Conservation (phyloP, 1,140 invertebrate species). For the Papilio glaucus region DNA sequence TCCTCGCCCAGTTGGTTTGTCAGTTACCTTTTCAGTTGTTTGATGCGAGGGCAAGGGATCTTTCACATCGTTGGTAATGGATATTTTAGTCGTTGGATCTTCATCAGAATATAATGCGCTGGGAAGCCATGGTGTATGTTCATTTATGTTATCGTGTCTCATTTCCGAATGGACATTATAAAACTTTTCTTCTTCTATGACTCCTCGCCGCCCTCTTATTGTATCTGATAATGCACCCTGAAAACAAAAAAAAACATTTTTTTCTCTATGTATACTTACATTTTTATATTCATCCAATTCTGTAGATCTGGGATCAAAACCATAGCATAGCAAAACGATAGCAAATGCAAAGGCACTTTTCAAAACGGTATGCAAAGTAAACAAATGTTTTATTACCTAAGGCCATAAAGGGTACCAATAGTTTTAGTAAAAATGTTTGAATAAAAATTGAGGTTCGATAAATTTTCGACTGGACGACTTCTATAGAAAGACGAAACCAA, state of each 20-base stretch:
- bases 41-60: conserved; percentile 60
- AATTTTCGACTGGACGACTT: too few species aligned
- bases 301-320: not conserved
- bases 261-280: not conserved
- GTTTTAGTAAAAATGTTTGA: too few species aligned
- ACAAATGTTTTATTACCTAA: too few species aligned
- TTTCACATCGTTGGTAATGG: conserved; percentile 64
- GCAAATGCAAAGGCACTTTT: too few species aligned
- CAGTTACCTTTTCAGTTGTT: conserved; percentile 75
- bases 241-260: conserved; percentile 39
- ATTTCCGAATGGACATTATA: conserved; percentile 66
- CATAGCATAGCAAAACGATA: too few species aligned
- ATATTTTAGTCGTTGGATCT: conserved; percentile 70
- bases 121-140: conserved; percentile 74
- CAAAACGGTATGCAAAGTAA: too few species aligned
- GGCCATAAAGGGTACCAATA: too few species aligned
- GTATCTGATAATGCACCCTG: conserved; percentile 53
- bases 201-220: conserved; percentile 65
- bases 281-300: not conserved
- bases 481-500: too few species aligned
- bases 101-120: conserved; percentile 64
- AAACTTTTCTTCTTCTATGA: conserved; percentile 80
- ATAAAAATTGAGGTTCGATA: too few species aligned
- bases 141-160: conserved; percentile 53
- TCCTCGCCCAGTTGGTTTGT: conserved; percentile 77